phyloP scores from a whole-genome alignment of 64 coral and sea anemone species.

The Montipora cactus region DNA sequence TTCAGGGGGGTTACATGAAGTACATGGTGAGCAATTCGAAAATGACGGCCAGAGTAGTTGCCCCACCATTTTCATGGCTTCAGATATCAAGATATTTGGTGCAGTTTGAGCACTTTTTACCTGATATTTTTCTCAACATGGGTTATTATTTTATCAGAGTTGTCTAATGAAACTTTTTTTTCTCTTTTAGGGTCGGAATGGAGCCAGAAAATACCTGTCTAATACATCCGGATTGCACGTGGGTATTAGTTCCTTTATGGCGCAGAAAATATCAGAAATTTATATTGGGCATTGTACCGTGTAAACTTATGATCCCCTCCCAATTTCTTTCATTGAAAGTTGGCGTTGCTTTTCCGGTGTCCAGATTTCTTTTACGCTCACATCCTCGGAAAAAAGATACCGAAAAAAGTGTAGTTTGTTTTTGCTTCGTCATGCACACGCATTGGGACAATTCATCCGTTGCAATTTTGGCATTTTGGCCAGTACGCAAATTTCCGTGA shows the following conservation, averaged over 20 bases:
- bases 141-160: background rate
- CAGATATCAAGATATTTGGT: conserved; percentile 32
- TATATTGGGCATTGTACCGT: background rate
- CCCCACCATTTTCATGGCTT: background rate
- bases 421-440: no score
- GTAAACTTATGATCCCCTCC: no score
- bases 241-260: background rate
- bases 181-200: conserved; percentile 13
- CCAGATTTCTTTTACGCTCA: no score
- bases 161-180: background rate
- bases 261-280: background rate
- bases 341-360: no score
- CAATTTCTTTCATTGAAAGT: no score
- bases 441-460: no score
- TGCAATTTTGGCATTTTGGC: no score
- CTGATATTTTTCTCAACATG: background rate
- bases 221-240: conserved; percentile 18
- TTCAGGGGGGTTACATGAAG: background rate
- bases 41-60: background rate
- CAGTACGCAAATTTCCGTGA: no score
- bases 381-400: no score
- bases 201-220: conserved; percentile 5
- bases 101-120: background rate
- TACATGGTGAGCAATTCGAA: background rate
- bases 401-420: no score